Evolutionary conservation across 92 coral and sea anemone genomes (phyloP).

Genomic region (Isaurus tuberculatus): DNA sequence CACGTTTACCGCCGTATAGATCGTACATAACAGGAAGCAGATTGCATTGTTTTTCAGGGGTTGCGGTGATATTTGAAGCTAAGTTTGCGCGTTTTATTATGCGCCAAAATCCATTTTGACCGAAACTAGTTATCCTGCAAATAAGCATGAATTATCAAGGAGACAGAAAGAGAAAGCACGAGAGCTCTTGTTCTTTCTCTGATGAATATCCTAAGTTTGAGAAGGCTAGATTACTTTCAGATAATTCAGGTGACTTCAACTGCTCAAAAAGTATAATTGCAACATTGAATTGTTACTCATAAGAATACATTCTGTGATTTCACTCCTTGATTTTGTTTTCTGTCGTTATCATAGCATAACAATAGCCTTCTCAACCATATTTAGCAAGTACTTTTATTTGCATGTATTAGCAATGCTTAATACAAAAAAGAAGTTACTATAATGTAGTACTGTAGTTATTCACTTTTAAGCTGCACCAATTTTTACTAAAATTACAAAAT

Average conservation of each 20-base stretch:
- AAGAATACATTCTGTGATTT: background rate
- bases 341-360: too few species aligned
- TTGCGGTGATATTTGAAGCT: background rate
- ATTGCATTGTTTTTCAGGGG: background rate
- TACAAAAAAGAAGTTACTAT: too few species aligned
- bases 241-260: constrained; percentile 28
- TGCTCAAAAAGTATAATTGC: background rate
- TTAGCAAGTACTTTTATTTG: too few species aligned
- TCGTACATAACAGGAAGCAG: background rate
- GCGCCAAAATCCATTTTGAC: background rate
- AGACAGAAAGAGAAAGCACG: constrained; percentile 37
- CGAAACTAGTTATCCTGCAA: background rate
- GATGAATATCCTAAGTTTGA: constrained; percentile 15
- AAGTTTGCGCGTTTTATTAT: background rate
- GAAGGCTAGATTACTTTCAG: constrained; percentile 26
- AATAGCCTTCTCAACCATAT: too few species aligned
- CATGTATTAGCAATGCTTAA: too few species aligned
- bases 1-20: background rate
- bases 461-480: too few species aligned
- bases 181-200: constrained; percentile 8
- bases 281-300: background rate
- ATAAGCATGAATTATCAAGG: constrained; percentile 5
- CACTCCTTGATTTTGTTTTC: background rate
- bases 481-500: too few species aligned
- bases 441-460: too few species aligned